Base-by-base conservation (phyloP, 2,113 vertebrate species). In the Pelusios castaneus region DNA sequence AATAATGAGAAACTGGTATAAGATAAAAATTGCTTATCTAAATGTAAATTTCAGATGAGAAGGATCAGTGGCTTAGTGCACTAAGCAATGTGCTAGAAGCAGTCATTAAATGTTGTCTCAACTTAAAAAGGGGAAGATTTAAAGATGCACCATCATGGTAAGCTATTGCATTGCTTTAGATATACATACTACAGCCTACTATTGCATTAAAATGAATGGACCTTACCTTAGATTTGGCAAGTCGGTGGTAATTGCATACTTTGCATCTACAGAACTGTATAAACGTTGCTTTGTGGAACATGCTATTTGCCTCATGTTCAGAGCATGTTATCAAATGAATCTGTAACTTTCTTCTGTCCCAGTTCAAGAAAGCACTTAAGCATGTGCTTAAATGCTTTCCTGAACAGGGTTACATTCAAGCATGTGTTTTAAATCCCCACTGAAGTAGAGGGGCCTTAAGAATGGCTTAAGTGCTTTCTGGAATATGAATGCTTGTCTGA, bases 1-100 rank as follows among this genome's bases (percentile, higher is more conserved):
- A 98, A 97, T 96, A 98, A 97, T 98, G 96, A 95, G 87, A 98
- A 98, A 97, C 97, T 94, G 93, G 90, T 97, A 63, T 97, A 97
- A 92, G 87, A 97, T 96, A 96, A 97, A 97, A 97, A 97, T 97
- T 95, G 94, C 75, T 1, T 10, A 89, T 83, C 93, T 96, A 96
- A 97, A 96, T 95, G 94, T 96, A 96, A 92, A 85, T 95, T 96
- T 93, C 81, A 96, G 63, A 92, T 83, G 90, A 86, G 88, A 96
- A 94, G 47, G 84, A 86, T 93, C 90, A 16, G 13, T 91, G 84
- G 80, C 80, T 91, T 89, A 87, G 13, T 89, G 88, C 63, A 67
- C 43, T 43, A 27, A 60, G 79, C 8, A 87, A 49, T 96, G 90
- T 47, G 94, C 41, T 70, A 87, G 55, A 93, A 3, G 9, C 73